Evolutionary conservation across 2,113 vertebrate species (phyloP).

Genomic region (Nannobrachium achirus): DNA sequence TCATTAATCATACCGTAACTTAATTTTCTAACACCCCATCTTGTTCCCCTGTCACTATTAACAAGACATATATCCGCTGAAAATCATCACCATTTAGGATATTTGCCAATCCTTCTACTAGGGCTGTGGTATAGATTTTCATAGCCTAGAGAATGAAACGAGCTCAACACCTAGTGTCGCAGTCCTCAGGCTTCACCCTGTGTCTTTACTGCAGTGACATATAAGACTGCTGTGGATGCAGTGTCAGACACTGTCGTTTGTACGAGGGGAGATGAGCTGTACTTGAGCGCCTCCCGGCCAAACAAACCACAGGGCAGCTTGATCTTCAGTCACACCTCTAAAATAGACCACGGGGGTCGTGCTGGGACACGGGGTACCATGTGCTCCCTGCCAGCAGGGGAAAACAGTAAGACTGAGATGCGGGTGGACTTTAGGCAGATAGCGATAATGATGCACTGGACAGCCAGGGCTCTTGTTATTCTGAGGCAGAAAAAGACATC

Average conservation of each 20-base stretch:
- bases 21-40: conserved; percentile 22
- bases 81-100: conserved; percentile 14
- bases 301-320: conserved; percentile 18
- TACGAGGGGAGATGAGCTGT: conserved; percentile 28
- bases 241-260: conserved; percentile 6
- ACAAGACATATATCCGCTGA: conserved; percentile 24
- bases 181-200: conserved; percentile 15
- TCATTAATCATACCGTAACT: conserved; percentile 31
- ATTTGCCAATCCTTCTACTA: not conserved
- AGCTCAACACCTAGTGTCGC: conserved; percentile 4
- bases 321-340: conserved; percentile 43
- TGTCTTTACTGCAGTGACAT: conserved; percentile 33
- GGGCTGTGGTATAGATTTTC: conserved; percentile 8
- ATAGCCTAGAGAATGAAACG: conserved; percentile 3
- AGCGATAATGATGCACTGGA: conserved; percentile 23
- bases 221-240: conserved; percentile 13
- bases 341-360: conserved; percentile 15
- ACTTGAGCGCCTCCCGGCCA: conserved; percentile 30
- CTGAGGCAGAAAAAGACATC: not conserved
- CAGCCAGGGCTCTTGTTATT: conserved; percentile 15
- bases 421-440: conserved; percentile 37
- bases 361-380: conserved; percentile 13
- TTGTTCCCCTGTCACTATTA: conserved; percentile 23
- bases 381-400: not conserved
- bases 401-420: conserved; percentile 25